phyloP scores from a whole-genome alignment of 2,888 invertebrate species.

The Sycophila texana region DNA sequence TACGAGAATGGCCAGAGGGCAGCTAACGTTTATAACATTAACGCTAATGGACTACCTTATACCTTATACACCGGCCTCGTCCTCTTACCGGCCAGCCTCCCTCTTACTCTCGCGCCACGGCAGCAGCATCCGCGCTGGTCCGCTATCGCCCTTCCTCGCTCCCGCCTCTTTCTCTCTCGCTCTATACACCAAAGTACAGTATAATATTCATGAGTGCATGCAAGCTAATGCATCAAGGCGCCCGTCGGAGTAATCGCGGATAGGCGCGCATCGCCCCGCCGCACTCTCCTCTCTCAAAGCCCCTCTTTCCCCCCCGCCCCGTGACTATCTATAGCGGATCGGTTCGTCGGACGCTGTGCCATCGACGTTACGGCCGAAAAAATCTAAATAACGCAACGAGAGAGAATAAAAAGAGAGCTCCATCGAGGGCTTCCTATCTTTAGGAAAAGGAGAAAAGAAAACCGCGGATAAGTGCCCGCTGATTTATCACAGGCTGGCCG shows the following conservation, averaged over 20 bases:
- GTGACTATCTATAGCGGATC: constrained; percentile 44
- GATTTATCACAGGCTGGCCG: constrained; percentile 37
- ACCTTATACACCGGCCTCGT: constrained; percentile 71
- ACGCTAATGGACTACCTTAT: constrained; percentile 76
- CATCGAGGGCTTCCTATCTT: constrained; percentile 4
- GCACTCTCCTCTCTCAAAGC: constrained; percentile 30
- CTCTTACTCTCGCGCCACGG: constrained; percentile 12
- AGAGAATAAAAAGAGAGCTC: constrained; percentile 12
- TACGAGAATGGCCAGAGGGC: constrained; percentile 73
- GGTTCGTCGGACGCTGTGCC: constrained; percentile 29
- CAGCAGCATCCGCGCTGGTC: constrained; percentile 9
- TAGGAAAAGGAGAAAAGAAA: background rate
- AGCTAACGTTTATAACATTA: constrained; percentile 76
- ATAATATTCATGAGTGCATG: constrained; percentile 74
- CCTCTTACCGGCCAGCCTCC: constrained; percentile 57
- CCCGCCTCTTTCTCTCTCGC: constrained; percentile 51
- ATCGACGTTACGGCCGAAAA: background rate
- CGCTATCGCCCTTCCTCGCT: constrained; percentile 19
- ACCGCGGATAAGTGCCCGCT: constrained; percentile 18
- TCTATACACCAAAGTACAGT: constrained; percentile 63
- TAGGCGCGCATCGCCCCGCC: constrained; percentile 54
- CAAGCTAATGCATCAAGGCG: constrained; percentile 74
- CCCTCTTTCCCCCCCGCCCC: background rate
- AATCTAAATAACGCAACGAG: background rate
- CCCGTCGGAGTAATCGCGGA: constrained; percentile 66